These are phyloP conservation scores for Gerris lacustris DNA, from an alignment of 2,888 invertebrate genomes.

Conservation along the genomic window DNA sequence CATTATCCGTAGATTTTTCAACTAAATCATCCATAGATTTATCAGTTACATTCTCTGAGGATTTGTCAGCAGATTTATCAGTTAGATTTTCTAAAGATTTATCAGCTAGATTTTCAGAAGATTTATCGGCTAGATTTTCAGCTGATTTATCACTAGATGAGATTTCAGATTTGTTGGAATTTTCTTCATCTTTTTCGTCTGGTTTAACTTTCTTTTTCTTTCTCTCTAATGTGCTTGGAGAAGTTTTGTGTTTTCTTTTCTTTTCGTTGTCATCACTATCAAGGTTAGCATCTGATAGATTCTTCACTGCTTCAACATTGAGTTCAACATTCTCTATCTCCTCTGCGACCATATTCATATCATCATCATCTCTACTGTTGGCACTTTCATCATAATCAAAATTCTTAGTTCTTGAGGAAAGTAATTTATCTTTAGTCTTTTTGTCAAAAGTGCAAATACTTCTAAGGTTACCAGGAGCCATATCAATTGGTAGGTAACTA, in stretches of 20 bases:
- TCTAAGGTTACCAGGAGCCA: constrained; percentile 56
- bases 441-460: constrained; percentile 58
- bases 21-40: too few species aligned
- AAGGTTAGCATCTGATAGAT: background rate
- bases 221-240: background rate
- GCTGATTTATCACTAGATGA: too few species aligned
- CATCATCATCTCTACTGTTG: background rate
- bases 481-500: constrained; percentile 54
- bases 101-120: too few species aligned
- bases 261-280: constrained; percentile 12
- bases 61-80: too few species aligned
- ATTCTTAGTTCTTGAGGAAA: background rate
- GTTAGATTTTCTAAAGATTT: too few species aligned
- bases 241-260: constrained; percentile 12
- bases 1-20: too few species aligned
- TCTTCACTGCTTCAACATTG: background rate
- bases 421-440: constrained; percentile 14
- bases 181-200: constrained; percentile 4
- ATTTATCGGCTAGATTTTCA: too few species aligned
- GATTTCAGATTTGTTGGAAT: too few species aligned
- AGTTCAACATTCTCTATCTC: background rate
- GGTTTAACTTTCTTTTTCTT: constrained; percentile 8
- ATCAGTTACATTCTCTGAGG: too few species aligned
- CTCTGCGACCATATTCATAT: background rate
- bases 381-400: constrained; percentile 7